phyloP scores from a whole-genome alignment of 2,797 vertebrate genomes.

The Argya squamiceps region DNA sequence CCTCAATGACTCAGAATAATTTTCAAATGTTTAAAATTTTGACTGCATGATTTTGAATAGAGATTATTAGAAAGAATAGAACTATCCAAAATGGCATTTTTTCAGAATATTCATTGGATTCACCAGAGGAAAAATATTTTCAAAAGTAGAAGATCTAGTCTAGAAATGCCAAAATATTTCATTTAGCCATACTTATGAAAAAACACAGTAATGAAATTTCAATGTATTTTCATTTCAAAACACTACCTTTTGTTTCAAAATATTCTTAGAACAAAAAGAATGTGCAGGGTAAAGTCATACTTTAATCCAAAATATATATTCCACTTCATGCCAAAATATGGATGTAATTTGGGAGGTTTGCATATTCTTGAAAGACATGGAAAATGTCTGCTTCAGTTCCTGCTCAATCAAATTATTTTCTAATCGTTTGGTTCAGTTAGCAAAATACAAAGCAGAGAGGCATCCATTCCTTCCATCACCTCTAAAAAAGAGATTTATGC shows the following conservation, averaged over 20 bases:
- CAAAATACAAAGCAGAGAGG: background rate
- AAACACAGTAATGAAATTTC: background rate
- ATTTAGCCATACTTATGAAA: background rate
- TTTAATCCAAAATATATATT: conserved; percentile 38
- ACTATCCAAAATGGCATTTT: background rate
- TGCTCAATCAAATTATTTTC: background rate
- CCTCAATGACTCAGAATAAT: background rate
- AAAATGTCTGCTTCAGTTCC: conserved; percentile 19
- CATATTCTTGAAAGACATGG: background rate
- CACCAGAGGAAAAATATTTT: conserved; percentile 8
- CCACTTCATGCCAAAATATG: conserved; percentile 14
- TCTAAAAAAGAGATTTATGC: background rate
- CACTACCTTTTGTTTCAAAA: conserved; percentile 19
- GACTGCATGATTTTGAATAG: background rate
- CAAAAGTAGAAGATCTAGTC: background rate
- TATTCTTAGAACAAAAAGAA: background rate
- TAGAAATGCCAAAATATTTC: conserved; percentile 10
- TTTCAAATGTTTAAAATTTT: background rate
- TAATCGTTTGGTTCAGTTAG: background rate
- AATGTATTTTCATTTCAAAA: conserved; percentile 38
- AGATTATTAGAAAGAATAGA: background rate
- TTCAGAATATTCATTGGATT: background rate
- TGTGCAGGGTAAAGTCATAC: background rate
- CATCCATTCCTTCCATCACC: background rate
- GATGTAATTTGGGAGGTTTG: conserved; percentile 17